A percentile compares a stretch with the other conserved stretches of the same genome.
Evolutionary conservation across 2,797 vertebrate species (phyloP).

Genomic region (Liparis tanakae): DNA sequence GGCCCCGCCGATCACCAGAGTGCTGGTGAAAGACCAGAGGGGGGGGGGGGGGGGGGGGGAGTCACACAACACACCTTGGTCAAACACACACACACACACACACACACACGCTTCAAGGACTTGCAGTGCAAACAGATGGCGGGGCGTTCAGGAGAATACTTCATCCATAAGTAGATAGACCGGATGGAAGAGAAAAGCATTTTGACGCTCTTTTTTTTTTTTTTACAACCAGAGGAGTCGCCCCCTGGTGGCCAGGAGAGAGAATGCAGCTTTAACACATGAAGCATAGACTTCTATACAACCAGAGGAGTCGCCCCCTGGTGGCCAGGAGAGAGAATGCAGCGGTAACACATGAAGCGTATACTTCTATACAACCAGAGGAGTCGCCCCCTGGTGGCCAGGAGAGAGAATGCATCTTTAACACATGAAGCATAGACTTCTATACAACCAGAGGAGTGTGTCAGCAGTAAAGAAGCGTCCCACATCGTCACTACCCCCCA

Average conservation of each 20-base stretch:
- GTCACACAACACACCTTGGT: slow-evolving; percentile 3
- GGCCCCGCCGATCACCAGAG: slow-evolving; percentile 89
- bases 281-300: too few species aligned
- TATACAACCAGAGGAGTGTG: too few species aligned
- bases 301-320: background rate
- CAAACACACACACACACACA: slow-evolving; percentile 25
- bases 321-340: background rate
- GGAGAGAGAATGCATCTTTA: too few species aligned
- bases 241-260: background rate
- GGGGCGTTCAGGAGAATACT: background rate
- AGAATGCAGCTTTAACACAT: too few species aligned
- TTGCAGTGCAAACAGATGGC: background rate
- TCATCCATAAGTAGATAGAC: background rate
- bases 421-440: too few species aligned
- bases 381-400: background rate
- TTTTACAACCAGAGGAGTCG: background rate
- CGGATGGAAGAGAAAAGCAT: background rate
- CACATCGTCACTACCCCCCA: background rate
- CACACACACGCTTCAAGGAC: background rate
- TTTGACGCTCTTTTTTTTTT: too few species aligned
- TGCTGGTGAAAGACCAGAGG: slow-evolving; percentile 74
- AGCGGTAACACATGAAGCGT: too few species aligned
- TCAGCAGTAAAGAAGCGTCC: too few species aligned
- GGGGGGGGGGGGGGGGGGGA: too few species aligned
- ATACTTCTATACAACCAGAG: background rate